phyloP scores from a whole-genome alignment of 2,888 invertebrate genomes.

The Dioctria linearis region DNA sequence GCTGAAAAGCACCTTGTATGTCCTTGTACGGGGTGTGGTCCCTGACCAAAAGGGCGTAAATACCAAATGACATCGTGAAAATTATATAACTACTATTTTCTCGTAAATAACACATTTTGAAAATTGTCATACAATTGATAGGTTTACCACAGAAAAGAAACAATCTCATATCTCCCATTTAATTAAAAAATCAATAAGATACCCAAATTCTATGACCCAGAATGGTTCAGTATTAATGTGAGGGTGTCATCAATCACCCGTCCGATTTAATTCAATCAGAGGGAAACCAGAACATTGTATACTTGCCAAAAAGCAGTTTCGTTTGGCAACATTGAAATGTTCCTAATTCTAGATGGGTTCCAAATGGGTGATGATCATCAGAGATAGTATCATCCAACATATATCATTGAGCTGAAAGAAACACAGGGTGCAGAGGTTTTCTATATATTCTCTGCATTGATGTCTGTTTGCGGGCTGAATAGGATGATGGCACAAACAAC shows the following conservation, averaged over 20 bases:
- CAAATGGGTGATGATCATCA: slow-evolving; percentile 46
- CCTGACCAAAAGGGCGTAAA: no score
- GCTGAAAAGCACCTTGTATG: no score
- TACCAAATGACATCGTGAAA: no score
- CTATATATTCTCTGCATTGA: background rate
- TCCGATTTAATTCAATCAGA: slow-evolving; percentile 48
- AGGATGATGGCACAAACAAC: slow-evolving; percentile 18
- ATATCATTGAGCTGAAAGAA: slow-evolving; percentile 39
- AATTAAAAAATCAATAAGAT: slow-evolving; percentile 37
- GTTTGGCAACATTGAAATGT: slow-evolving; percentile 26
- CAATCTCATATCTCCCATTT: slow-evolving; percentile 5
- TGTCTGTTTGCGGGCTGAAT: slow-evolving; percentile 22
- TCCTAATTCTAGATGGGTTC: slow-evolving; percentile 43
- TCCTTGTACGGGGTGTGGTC: no score
- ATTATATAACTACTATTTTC: no score
- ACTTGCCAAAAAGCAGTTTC: slow-evolving; percentile 45
- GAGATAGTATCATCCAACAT: slow-evolving; percentile 26
- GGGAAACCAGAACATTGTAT: slow-evolving; percentile 26
- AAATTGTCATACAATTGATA: background rate
- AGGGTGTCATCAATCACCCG: slow-evolving; percentile 49
- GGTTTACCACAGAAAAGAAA: slow-evolving; percentile 10
- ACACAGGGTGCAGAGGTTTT: slow-evolving; percentile 11
- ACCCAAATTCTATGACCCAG: slow-evolving; percentile 37
- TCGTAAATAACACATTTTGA: no score
- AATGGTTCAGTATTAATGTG: slow-evolving; percentile 26